Conservation (phyloP, 2,797 vertebrate genomes). For the Leuciscus waleckii region DNA sequence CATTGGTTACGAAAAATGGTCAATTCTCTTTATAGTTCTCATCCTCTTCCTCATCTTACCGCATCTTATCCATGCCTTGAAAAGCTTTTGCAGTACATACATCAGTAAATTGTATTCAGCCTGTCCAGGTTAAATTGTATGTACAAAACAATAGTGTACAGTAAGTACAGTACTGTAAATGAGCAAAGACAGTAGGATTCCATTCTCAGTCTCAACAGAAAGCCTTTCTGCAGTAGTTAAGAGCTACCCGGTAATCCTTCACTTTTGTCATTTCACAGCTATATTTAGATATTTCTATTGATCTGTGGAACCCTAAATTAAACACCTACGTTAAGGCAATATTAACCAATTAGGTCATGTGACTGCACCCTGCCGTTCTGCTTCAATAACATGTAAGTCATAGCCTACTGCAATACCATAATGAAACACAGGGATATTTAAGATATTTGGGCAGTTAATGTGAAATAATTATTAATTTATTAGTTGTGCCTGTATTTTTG, state of each 20-base stretch:
- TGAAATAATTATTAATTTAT: not conserved
- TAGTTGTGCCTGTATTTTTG: not conserved
- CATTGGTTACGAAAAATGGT: not conserved
- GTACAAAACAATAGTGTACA: not conserved
- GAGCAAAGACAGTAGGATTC: not conserved
- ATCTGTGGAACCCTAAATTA: conserved; percentile 33
- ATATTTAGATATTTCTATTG: conserved; percentile 37
- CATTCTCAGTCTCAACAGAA: conserved; percentile 5
- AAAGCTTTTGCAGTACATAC: not conserved
- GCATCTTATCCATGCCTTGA: not conserved
- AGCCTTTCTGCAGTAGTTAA: not conserved
- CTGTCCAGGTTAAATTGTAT: not conserved
- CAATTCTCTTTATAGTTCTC: not conserved
- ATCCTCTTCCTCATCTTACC: not conserved
- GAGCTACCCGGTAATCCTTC: not conserved
- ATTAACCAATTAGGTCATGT: not conserved
- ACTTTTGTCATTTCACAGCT: conserved; percentile 3
- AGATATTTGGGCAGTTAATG: not conserved
- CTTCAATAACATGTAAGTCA: not conserved
- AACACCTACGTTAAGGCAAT: conserved; percentile 7
- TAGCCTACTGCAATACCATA: not conserved
- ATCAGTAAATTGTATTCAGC: not conserved
- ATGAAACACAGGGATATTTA: not conserved
- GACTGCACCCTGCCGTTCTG: not conserved
- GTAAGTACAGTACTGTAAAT: not conserved